Conservation (phyloP, 2,113 vertebrate species). For the Platichthys stellatus region DNA sequence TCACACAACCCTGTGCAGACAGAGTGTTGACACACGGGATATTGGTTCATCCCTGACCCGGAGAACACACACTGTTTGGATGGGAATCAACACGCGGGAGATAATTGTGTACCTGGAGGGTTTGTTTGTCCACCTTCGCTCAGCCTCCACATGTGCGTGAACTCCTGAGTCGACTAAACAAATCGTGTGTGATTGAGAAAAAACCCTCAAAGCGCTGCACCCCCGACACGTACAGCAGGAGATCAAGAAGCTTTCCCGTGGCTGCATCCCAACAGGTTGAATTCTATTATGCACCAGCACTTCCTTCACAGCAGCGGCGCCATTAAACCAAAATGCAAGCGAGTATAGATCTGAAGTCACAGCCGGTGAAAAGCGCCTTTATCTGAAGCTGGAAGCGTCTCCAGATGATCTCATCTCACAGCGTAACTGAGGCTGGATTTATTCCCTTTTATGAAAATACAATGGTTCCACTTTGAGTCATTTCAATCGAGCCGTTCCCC, state of each 20-base stretch:
- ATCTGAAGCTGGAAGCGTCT: background rate
- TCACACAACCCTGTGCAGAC: too few relatives aligned
- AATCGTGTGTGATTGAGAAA: background rate
- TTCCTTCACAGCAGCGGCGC: background rate
- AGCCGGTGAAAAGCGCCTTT: slow-evolving; percentile 2
- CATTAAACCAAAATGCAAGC: background rate
- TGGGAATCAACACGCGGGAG: slow-evolving; percentile 31
- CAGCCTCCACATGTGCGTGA: background rate
- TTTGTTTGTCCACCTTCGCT: slow-evolving; percentile 28
- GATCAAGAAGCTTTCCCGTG: background rate
- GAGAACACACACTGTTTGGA: background rate
- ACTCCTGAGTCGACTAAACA: background rate
- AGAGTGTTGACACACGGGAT: slow-evolving; percentile 35
- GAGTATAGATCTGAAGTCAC: slow-evolving; percentile 20
- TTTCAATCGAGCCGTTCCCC: slow-evolving; percentile 31
- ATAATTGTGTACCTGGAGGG: slow-evolving; percentile 8
- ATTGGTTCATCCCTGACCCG: slow-evolving; percentile 15
- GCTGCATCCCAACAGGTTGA: slow-evolving; percentile 7
- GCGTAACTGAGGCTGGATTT: background rate
- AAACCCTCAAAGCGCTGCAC: background rate
- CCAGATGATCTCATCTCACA: slow-evolving; percentile 32
- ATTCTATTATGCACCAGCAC: slow-evolving; percentile 5
- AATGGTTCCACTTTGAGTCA: slow-evolving; percentile 37
- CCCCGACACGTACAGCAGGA: background rate
- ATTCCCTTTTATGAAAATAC: slow-evolving; percentile 12